Base-by-base conservation (phyloP, 2,113 vertebrate genomes). In the Nesoenas mayeri region DNA sequence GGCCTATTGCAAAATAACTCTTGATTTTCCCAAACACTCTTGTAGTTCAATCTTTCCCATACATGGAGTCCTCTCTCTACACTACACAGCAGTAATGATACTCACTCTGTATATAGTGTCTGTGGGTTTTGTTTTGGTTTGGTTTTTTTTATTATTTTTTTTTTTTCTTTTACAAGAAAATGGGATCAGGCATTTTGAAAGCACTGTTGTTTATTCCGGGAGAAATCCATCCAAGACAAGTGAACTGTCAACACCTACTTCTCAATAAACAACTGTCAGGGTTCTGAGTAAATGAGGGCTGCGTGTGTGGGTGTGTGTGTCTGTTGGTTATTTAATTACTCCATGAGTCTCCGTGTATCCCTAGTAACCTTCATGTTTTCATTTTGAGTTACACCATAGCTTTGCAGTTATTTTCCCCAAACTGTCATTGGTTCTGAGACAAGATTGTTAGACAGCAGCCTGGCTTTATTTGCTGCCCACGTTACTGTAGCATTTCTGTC, bases 191-290 rank as follows among this genome's bases (percentile, higher is more conserved):
- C 79, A 65, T 96, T 96, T 96, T 95, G 88, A 97, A 97, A 97
- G 74, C 79, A 21, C 36, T 75, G 24, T 28, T 96, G 85, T 97
- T 97, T 96, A 96, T 96, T 94, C 77, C 32, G 0, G 60, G 61
- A 97, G 79, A 95, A 95, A 95, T 96, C 75, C 65, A 83, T 96
- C 80, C 92, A 78, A 64, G 79, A 93, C 78, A 95, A 95, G 89
- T 91, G 90, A 97, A 94, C 84, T 40, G 17, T 97, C 94, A 93
- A 62, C 95, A 95, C 91, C 95, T 95, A 91, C 79, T 96, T 93
- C 94, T 97, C 88, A 93, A 86, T 97, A 97, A 97, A 97, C 96
- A 97, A 54, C 93, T 97, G 96, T 96, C 96, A 96, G 85, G 51
- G 79, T 79, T 96, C 96, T 94, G 90, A 97, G 95, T 95, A 97